Base-by-base conservation (phyloP, 92 coral and sea anemone genomes). In the Zoanthus solanderi region DNA sequence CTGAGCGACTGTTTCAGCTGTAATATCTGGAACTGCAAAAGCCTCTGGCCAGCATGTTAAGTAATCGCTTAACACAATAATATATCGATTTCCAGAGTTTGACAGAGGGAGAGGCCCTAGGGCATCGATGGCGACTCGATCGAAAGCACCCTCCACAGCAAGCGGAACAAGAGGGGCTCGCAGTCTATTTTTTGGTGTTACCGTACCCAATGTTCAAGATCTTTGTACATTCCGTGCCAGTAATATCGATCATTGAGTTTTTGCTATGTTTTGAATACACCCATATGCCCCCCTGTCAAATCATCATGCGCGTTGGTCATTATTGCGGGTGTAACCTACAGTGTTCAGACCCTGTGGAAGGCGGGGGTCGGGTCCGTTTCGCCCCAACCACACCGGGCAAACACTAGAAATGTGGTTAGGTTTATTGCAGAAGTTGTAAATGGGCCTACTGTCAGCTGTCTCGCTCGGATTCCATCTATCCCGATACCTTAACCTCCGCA, bases 31-130 rank as follows among this genome's bases (percentile, higher is more conserved):
- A 28, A 94, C 90, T 9, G 95, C 78, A 61, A 94, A 94, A n/a
- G 88, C 91, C 71, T 94, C 97, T 1, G 91, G 92, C 97, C 97
- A 94, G 11, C 87, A 63, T 0, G 95, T 90, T 4, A 92, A 83
- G 28, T 88, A 90, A 65, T 92, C 95, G 5, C 84, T 81, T 32
- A 94, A 90, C 8, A 85, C 93, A 1, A 90, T 81, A 30, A 94
- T 84, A 63, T 92, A 94, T 37, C 87, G 83, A 68, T 90, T 90
- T 0, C 97, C 97, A 11, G 87, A 48, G 14, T 46, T 23, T 17
- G 94, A 86, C 71, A 75, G 90, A 16, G 94, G 92, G 7, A 87
- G 86, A 0, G 97, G 95, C 6, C 97, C 95, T 32, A 92, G 44
- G n/a, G 87, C 77, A 58, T 88, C 87, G 30, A 88, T 86, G 5